phyloP scores from a whole-genome alignment of 2,797 vertebrate species.

The Neosalanx taihuensis region DNA sequence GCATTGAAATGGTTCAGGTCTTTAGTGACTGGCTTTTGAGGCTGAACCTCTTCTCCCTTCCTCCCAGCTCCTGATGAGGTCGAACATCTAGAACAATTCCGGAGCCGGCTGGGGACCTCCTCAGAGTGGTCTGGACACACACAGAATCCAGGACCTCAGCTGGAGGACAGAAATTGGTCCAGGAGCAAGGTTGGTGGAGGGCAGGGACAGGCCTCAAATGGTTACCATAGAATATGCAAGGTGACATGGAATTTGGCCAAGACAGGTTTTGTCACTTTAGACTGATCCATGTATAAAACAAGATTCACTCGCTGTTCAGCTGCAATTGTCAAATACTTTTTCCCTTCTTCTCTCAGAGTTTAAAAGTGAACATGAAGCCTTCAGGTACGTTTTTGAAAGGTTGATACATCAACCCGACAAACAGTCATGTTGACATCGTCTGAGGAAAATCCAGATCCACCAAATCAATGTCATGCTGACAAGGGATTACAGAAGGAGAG shows the following conservation, averaged over 20 bases:
- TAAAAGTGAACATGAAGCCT: constrained; percentile 56
- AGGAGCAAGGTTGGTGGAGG: constrained; percentile 67
- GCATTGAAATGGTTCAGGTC: background rate
- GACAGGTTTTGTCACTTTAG: background rate
- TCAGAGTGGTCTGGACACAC: constrained; percentile 71
- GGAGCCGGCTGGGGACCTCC: constrained; percentile 61
- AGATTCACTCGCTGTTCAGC: no score
- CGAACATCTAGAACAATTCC: background rate
- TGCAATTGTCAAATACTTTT: background rate
- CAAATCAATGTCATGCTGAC: background rate
- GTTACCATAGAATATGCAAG: background rate
- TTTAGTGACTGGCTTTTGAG: background rate
- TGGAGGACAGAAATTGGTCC: constrained; percentile 46
- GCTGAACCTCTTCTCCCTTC: background rate
- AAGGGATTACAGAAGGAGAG: background rate
- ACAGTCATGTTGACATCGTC: background rate
- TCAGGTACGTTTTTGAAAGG: constrained; percentile 58
- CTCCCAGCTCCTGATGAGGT: constrained; percentile 53
- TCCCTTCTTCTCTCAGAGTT: constrained; percentile 60
- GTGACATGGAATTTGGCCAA: background rate
- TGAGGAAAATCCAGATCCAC: background rate
- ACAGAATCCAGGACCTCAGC: constrained; percentile 8
- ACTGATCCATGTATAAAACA: no score
- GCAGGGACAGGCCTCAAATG: background rate
- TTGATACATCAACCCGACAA: background rate